phyloP scores from a whole-genome alignment of 2,113 vertebrate genomes.

The Sebastes schlegelii region DNA sequence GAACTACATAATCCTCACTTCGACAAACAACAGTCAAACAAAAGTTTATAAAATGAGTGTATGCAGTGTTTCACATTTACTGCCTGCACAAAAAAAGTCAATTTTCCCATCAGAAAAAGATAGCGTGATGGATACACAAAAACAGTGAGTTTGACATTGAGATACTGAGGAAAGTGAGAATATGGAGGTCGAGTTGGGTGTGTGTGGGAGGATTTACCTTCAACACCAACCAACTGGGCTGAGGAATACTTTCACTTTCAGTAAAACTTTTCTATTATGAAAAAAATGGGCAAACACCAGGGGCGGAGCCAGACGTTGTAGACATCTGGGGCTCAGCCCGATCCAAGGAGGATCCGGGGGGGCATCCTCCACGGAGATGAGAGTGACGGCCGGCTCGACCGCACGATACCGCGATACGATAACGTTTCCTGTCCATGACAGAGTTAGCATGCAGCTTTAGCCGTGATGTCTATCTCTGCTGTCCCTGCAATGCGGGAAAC shows the following conservation, averaged over 20 bases:
- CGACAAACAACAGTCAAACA: not conserved
- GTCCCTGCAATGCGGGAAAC: too few species aligned
- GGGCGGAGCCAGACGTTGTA: too few species aligned
- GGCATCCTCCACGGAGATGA: too few species aligned
- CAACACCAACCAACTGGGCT: not conserved
- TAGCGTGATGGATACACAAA: slow-evolving; percentile 4
- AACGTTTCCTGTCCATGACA: too few species aligned
- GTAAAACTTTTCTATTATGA: not conserved
- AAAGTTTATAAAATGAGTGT: slow-evolving; percentile 7
- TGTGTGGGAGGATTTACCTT: slow-evolving; percentile 2
- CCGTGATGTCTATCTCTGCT: too few species aligned
- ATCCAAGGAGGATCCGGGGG: too few species aligned
- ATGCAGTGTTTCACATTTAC: not conserved
- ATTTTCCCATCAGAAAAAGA: slow-evolving; percentile 17
- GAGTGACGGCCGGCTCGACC: too few species aligned
- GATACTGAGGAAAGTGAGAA: slow-evolving; percentile 8
- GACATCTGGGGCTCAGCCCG: too few species aligned
- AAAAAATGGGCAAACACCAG: not conserved
- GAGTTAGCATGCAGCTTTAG: too few species aligned
- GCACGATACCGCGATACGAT: too few species aligned
- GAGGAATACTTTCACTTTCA: not conserved
- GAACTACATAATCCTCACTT: not conserved
- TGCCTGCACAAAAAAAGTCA: not conserved
- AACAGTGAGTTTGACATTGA: slow-evolving; percentile 31
- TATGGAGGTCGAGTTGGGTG: not conserved